Percentiles rank a stretch among this genome's conserved stretches.
Conservation (phyloP, 2,797 vertebrate species). For the Pampus argenteus region DNA sequence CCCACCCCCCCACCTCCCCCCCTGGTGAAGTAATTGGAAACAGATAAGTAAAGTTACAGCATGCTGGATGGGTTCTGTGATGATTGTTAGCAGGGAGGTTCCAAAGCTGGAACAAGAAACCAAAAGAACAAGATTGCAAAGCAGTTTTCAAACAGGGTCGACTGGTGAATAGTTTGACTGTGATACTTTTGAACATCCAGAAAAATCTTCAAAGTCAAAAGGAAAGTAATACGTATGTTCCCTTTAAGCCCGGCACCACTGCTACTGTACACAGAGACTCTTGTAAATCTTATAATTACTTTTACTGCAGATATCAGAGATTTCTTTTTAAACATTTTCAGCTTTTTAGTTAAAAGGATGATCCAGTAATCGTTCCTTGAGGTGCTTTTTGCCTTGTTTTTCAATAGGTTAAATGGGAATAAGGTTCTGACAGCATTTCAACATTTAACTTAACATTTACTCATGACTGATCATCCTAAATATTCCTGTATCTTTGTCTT, state of each 20-base stretch:
- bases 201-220: background rate
- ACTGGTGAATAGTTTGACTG: conserved; percentile 7
- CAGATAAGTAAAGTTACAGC: conserved; percentile 58
- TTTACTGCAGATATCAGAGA: too few species aligned
- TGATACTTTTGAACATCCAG: conserved; percentile 17
- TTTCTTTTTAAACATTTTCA: too few species aligned
- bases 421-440: too few species aligned
- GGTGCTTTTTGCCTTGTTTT: too few species aligned
- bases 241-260: background rate
- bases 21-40: conserved; percentile 77
- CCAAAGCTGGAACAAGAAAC: conserved; percentile 28
- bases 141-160: conserved; percentile 15
- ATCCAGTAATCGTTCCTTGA: too few species aligned
- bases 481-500: too few species aligned
- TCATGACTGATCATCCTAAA: too few species aligned
- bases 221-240: background rate
- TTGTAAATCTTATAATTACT: too few species aligned
- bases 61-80: conserved; percentile 44
- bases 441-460: too few species aligned
- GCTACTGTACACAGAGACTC: background rate
- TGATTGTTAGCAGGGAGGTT: conserved; percentile 56
- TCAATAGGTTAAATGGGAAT: too few species aligned
- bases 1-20: conserved; percentile 26
- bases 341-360: too few species aligned
- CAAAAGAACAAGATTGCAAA: conserved; percentile 25